Evolutionary conservation across 2,797 vertebrate genomes (phyloP), one percentile per base, ranked within the genome.

Genomic region (Catostomus latipinnis): DNA sequence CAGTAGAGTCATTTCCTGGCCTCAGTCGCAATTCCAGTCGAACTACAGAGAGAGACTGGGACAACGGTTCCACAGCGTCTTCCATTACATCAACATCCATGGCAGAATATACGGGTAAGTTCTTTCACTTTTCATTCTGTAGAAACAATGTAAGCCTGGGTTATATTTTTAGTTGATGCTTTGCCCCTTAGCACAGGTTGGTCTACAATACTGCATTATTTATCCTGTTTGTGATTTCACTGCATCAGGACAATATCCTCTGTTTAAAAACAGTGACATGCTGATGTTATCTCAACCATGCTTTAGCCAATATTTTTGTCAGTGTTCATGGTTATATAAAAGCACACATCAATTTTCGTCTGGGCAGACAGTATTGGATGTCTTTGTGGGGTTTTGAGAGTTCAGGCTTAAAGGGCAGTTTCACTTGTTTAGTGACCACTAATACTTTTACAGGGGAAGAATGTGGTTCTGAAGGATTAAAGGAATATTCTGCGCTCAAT

Each of bases 11-110:
- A 0, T 94, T 98, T 84, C 95, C 97, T 9, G 93, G 94, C 9
- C 82, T 95, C 86, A 98, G 94, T 88, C 94, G 96, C n/a, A 96
- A 95, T 48, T 92, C 96, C 45, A 97, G 96, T 89, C 94, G 96
- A 14, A 94, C 94, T 80, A 95, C 95, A 0, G 98, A 99, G 77
- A 90, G 96, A 65, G 98, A 99, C 86, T 99, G 98, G 97, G 97
- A 99, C 85, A 99, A 98, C 0, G 96, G 96, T 0, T 99, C 97
- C 0, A 98, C 98, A 0, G 96, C 98, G 0, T 99, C 97, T 52
- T 99, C 97, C 58, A 95, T 99, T 82, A 94, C 96, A 11, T 99
- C 97, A 0, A 95, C 96, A 10, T 98, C 97, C 0, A 96, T 98
- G 95, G 97, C 97, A 1, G 98, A 99, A 90, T 99, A 99, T 86